Base-by-base conservation (phyloP, 2,113 vertebrate genomes). In the Leptosomus discolor region DNA sequence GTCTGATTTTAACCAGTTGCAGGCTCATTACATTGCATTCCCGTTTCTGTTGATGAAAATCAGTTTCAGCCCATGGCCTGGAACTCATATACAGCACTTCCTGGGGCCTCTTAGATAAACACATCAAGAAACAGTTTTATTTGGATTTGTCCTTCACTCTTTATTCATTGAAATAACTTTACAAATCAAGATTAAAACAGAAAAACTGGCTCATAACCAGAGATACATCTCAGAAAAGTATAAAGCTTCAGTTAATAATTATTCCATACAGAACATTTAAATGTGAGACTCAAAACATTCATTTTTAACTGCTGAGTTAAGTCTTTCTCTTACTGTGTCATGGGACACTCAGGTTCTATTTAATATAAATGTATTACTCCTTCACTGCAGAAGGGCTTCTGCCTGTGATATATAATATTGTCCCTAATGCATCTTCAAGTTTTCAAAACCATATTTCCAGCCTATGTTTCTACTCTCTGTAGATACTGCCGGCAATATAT, bases 1-100 rank as follows among this genome's bases (percentile, higher is more conserved):
- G 96, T 96, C 94, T 98, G 96, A 98, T 97, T 98, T 97, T 98
- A 98, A 98, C 96, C 97, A 98, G 97, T 97, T 98, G 94, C 96
- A 98, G 97, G 89, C 91, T 97, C 97, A 97, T 96, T 98, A 97
- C 88, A 85, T 73, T 96, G 96, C 95, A 97, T 97, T 98, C 96
- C 90, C 95, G 36, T 97, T 98, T 98, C 95, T 95, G 96, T 92
- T 97, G 96, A 97, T 98, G 97, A 97, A 98, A 98, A 97, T 98
- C 95, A 96, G 90, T 94, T 98, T 98, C 97, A 98, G 94, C 90
- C 96, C 65, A 50, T 97, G 96, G 97, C 96, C 97, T 98, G 98
- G 97, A 98, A 97, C 94, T 98, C 97, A 98, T 97, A 98, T 94
- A 87, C 60, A 78, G 95, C 85, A 98, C 97, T 98, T 98, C 96